Conservation (phyloP, 2,888 invertebrate genomes). For the Himalopsyche tibetana region DNA sequence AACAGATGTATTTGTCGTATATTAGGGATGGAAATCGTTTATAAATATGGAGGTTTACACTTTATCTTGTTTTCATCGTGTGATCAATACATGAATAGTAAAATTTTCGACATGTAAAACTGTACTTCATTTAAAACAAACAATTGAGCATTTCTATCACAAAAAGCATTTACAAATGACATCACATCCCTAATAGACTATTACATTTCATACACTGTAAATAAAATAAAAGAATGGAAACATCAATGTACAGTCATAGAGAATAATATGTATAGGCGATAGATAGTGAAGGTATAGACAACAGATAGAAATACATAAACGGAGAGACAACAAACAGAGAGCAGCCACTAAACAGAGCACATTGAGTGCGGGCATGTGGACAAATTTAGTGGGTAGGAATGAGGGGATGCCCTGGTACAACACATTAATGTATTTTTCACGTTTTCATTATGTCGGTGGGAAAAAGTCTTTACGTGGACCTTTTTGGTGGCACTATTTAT, state of each 20-base stretch:
- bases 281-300: constrained; percentile 46
- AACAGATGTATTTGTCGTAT: too few species aligned
- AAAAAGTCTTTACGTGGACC: constrained; percentile 1
- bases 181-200: constrained; percentile 1
- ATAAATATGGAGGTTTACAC: too few species aligned
- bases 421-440: constrained; percentile 5
- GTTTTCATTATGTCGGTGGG: constrained; percentile 8
- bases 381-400: background rate
- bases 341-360: constrained; percentile 78
- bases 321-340: constrained; percentile 57
- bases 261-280: constrained; percentile 43
- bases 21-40: too few species aligned
- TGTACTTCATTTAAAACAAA: too few species aligned
- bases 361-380: constrained; percentile 67
- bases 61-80: too few species aligned
- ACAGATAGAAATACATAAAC: constrained; percentile 63
- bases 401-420: constrained; percentile 14
- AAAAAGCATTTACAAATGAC: too few species aligned
- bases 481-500: background rate
- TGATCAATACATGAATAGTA: too few species aligned
- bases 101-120: too few species aligned
- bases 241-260: constrained; percentile 54
- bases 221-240: constrained; percentile 41
- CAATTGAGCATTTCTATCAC: too few species aligned
- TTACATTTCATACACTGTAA: constrained; percentile 23